These are phyloP conservation scores for Octodonta nipae DNA, from an alignment of 2,888 invertebrate species.

Conservation along the genomic window DNA sequence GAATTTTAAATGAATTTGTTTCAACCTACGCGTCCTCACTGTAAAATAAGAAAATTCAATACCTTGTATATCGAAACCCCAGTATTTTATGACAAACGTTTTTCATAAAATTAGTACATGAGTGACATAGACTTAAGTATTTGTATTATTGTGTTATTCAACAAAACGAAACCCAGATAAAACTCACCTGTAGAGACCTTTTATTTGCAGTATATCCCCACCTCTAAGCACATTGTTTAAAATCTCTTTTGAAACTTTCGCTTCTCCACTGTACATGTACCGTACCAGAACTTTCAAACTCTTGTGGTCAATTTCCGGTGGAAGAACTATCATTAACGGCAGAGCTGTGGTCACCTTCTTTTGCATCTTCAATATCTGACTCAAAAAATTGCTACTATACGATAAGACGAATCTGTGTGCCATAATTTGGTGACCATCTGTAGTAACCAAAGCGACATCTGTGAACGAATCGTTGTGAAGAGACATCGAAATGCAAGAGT, in stretches of 20 bases:
- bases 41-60: too few relatives aligned
- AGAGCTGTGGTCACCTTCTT: conserved; percentile 22
- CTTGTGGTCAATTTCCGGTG: conserved; percentile 66
- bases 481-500: conserved; percentile 62
- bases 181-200: conserved; percentile 55
- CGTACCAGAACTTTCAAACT: conserved; percentile 70
- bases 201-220: conserved; percentile 67
- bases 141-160: too few relatives aligned
- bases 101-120: too few relatives aligned
- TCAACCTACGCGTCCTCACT: too few relatives aligned
- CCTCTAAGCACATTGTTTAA: conserved; percentile 67
- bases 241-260: conserved; percentile 74
- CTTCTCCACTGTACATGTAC: conserved; percentile 72
- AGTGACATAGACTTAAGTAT: too few relatives aligned
- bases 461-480: conserved; percentile 56
- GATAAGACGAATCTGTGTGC: conserved; percentile 76
- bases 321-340: conserved; percentile 56
- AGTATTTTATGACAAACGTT: too few relatives aligned
- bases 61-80: too few relatives aligned
- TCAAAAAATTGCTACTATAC: conserved; percentile 59
- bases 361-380: conserved; percentile 39
- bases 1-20: too few relatives aligned
- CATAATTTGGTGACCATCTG: conserved; percentile 65
- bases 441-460: conserved; percentile 67
- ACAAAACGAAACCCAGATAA: not conserved